Evolutionary conservation across 2,888 invertebrate genomes (phyloP).

Genomic region (Julus scanicus): DNA sequence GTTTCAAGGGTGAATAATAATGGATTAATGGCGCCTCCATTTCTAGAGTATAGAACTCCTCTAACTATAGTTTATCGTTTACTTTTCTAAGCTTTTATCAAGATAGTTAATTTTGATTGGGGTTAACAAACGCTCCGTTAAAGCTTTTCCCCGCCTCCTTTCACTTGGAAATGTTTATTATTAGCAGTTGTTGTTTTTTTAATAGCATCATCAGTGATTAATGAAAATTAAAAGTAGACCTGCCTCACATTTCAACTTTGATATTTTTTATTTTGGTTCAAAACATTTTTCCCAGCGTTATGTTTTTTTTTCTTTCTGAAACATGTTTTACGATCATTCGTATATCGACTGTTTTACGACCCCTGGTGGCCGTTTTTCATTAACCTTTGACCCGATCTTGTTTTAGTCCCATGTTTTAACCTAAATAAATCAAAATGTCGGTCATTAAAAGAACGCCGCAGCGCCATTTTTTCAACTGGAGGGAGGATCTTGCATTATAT

Average conservation of each 20-base stretch:
- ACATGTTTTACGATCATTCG: not conserved
- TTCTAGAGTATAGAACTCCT: too few species aligned
- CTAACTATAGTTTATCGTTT: not conserved
- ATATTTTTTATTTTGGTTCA: not conserved
- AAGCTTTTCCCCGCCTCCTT: not conserved
- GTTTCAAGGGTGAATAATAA: too few species aligned
- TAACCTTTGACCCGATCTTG: constrained; percentile 20
- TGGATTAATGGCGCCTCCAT: too few species aligned
- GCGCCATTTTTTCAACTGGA: constrained; percentile 37
- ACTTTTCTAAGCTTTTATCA: not conserved
- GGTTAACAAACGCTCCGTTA: not conserved
- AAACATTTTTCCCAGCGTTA: not conserved
- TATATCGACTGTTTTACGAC: not conserved
- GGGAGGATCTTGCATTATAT: not conserved
- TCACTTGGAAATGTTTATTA: not conserved
- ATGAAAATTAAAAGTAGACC: not conserved
- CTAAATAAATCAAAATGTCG: not conserved
- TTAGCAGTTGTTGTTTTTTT: not conserved
- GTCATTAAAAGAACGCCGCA: not conserved
- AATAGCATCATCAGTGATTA: constrained; percentile 24
- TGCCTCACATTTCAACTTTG: not conserved
- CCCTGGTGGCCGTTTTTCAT: not conserved
- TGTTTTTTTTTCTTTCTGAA: not conserved
- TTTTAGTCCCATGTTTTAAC: not conserved
- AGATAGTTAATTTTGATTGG: not conserved